Base-by-base conservation (phyloP, 2,888 invertebrate genomes). In the Drosophila quinaria region DNA sequence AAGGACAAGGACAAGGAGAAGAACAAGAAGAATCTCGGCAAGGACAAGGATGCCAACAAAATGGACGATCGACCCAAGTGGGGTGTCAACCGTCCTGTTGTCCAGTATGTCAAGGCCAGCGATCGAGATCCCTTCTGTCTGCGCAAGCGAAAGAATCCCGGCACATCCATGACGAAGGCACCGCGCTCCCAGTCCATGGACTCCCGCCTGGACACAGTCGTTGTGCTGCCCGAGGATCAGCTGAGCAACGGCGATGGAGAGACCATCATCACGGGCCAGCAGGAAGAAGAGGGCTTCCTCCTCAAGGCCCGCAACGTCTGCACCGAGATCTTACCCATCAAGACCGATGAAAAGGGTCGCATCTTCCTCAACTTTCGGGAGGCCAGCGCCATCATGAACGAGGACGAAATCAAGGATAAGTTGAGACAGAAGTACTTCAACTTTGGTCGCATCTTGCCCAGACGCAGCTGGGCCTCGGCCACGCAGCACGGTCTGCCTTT, bases 61-160 rank as follows among this genome's bases (percentile, higher is more conserved):
- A 93, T 95, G 83, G 94, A 94, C 90, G 94, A 94, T 91, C 94
- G 96, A 64, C 95, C 96, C 11, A 95, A 96, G 92, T 95, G 96
- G 96, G 95, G 96, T 44, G 96, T 95, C 2, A 96, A 96, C 83
- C 94, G 95, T 75, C 97, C 97, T 5, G 95, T 95, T 25, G 96
- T 96, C 10, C 95, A 97, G 84, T 97, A 97, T 90, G 94, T 97
- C 68, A 97, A 97, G 90, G 97, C 97, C 92, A 97, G 97, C 89
- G 97, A 97, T 91, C 96, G 97, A 87, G 97, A 97, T 93, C 97
- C 97, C 0, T 95, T 96, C 91, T 97, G 97, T 85, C 74, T 92
- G 70, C 88, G 92, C 15, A 95, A 95, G 70, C 95, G 95, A 91
- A 94, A 95, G 90, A 88, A 82, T 62, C 78, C 89, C 5, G 70